Evolutionary conservation across 2,888 invertebrate species (phyloP).

Genomic region (Drosophila bunnanda): DNA sequence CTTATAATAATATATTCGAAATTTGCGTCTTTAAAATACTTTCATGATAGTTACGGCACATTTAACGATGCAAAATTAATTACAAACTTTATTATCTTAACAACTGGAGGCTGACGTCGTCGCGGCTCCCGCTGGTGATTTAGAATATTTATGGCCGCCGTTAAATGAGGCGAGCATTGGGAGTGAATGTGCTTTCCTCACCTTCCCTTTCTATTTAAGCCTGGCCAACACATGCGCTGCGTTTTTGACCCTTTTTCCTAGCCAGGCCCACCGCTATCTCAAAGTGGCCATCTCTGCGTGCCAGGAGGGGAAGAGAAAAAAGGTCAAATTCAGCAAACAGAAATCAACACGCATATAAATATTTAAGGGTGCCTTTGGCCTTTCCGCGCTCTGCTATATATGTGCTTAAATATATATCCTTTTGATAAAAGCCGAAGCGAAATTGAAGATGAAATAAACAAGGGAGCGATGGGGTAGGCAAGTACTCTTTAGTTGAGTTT

Average conservation of each 20-base stretch:
- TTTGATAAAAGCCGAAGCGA: constrained; percentile 65
- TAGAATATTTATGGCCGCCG: constrained; percentile 78
- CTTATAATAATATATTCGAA: constrained; percentile 6
- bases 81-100: constrained; percentile 80
- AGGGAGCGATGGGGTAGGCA: neutral
- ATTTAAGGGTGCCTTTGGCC: constrained; percentile 66
- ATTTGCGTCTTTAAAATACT: constrained; percentile 3
- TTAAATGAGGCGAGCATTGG: constrained; percentile 76
- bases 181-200: neutral
- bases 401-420: constrained; percentile 31
- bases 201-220: neutral
- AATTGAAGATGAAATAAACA: constrained; percentile 51
- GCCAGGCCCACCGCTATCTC: constrained; percentile 63
- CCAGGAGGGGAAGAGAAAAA: constrained; percentile 44
- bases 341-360: constrained; percentile 83
- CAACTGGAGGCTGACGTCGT: constrained; percentile 64
- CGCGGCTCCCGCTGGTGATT: constrained; percentile 69
- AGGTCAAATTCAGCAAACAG: constrained; percentile 80
- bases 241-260: constrained; percentile 68
- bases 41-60: constrained; percentile 22
- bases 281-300: constrained; percentile 58
- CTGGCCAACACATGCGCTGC: constrained; percentile 39
- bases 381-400: constrained; percentile 27
- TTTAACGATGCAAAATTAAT: constrained; percentile 80
- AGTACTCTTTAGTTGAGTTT: neutral